Evolutionary conservation across 1,140 invertebrate genomes (phyloP).

Genomic region (Zaprionus ornatus): DNA sequence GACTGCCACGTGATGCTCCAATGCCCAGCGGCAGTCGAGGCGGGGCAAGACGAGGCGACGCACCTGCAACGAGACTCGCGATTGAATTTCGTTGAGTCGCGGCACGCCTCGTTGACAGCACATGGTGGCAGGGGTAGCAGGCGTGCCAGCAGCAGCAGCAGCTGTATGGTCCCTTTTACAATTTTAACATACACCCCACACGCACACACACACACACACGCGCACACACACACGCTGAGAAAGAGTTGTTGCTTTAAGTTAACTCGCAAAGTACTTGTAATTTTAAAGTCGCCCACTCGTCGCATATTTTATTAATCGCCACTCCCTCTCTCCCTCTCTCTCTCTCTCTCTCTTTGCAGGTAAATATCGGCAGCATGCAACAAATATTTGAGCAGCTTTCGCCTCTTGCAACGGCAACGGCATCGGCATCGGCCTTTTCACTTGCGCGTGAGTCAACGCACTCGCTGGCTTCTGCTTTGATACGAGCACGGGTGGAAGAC

Average conservation of each 20-base stretch:
- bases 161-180: constrained; percentile 65
- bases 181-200: neutral
- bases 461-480: constrained; percentile 10
- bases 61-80: constrained; percentile 66
- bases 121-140: neutral
- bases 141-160: constrained; percentile 58
- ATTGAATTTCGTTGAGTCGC: constrained; percentile 60
- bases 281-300: constrained; percentile 45
- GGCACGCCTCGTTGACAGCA: constrained; percentile 15
- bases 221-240: neutral
- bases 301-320: constrained; percentile 12
- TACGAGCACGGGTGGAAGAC: neutral
- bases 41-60: constrained; percentile 12
- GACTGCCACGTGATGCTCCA: constrained; percentile 33
- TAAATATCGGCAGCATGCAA: constrained; percentile 65
- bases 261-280: constrained; percentile 33
- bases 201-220: neutral
- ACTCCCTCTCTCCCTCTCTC: constrained; percentile 2
- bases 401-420: constrained; percentile 36
- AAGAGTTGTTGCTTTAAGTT: constrained; percentile 26
- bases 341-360: constrained; percentile 48
- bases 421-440: constrained; percentile 51
- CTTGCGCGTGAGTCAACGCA: constrained; percentile 51
- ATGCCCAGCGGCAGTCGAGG: constrained; percentile 27
- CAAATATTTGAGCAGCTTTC: constrained; percentile 71